Base-by-base conservation (phyloP, 2,113 vertebrate genomes). In the Scatophagus argus region DNA sequence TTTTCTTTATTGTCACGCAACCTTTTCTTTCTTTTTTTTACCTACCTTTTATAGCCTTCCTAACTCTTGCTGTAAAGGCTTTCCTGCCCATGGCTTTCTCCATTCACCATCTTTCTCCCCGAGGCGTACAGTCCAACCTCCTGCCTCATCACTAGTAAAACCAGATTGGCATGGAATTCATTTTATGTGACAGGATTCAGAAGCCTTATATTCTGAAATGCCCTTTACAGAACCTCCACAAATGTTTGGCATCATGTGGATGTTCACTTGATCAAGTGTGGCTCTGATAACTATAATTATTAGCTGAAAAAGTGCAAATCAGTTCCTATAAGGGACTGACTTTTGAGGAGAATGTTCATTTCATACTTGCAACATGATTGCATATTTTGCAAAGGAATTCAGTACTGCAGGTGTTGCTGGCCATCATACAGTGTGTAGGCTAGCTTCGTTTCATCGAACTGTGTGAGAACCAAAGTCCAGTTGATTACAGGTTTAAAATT, bases 131-230 rank as follows among this genome's bases (percentile, higher is more conserved):
- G 76, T 66, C 64, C 39, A 12, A 67, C 47, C 60, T 56, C 34
- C 34, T 46, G 32, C 27, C 23, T 70, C 46, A 17, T 52, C 74
- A 38, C 59, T 4, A 21, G 58, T 34, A 16, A 69, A 64, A 29
- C 27, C 3, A 38, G 31, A 77, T 58, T 63, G 67, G 44, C 65
- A 56, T 69, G 41, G 65, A n/a, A 67, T 77, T 74, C 34, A 81
- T 76, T 60, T 36, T n/a, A 66, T 73, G n/a, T 55, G 80, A 77
- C 80, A 78, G 68, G 49, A 74, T 75, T 86, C 36, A 74, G 80
- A 77, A 52, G 65, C 61, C 55, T 19, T 14, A 31, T 9, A 19
- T 76, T 66, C 70, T 54, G 11, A 39, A 63, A 70, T 56, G 32
- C 41, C 67, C 77, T 78, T 56, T 82, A 64, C 69, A 14, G 59